A percentile compares a stretch with the other conserved stretches of the same genome.
These are phyloP conservation scores for Pecten maximus DNA, from an alignment of 2,888 invertebrate genomes.

Conservation along the genomic window DNA sequence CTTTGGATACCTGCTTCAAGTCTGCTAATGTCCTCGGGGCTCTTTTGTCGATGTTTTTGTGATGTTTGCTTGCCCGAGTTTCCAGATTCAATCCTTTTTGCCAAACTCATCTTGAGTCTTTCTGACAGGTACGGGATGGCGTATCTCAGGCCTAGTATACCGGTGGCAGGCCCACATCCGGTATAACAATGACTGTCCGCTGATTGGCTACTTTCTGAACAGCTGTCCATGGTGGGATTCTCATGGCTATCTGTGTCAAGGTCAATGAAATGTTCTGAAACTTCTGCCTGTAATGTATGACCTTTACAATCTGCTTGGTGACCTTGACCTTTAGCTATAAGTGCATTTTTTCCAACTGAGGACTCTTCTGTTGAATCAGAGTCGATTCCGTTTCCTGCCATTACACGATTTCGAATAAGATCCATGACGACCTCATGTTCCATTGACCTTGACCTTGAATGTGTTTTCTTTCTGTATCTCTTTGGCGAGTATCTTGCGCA, in stretches of 20 bases:
- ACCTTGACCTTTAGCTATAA: slow-evolving; percentile 15
- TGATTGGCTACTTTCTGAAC: slow-evolving; percentile 8
- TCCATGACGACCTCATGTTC: slow-evolving; percentile 18
- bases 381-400: neutral
- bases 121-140: slow-evolving; percentile 64
- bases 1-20: neutral
- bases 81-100: slow-evolving; percentile 40
- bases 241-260: neutral
- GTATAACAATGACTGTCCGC: neutral
- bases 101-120: slow-evolving; percentile 49
- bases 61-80: neutral
- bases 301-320: neutral
- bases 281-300: neutral
- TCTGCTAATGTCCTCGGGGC: neutral
- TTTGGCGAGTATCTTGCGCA: slow-evolving; percentile 10
- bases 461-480: slow-evolving; percentile 31
- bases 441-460: slow-evolving; percentile 30
- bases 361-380: neutral
- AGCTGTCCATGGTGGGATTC: neutral
- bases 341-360: neutral
- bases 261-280: neutral
- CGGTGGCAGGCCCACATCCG: neutral
- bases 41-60: neutral
- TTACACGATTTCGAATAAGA: slow-evolving; percentile 3
- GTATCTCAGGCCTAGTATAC: slow-evolving; percentile 54